Evolutionary conservation across 2,113 vertebrate species (phyloP).

Genomic region (Anser brachyrhynchus): DNA sequence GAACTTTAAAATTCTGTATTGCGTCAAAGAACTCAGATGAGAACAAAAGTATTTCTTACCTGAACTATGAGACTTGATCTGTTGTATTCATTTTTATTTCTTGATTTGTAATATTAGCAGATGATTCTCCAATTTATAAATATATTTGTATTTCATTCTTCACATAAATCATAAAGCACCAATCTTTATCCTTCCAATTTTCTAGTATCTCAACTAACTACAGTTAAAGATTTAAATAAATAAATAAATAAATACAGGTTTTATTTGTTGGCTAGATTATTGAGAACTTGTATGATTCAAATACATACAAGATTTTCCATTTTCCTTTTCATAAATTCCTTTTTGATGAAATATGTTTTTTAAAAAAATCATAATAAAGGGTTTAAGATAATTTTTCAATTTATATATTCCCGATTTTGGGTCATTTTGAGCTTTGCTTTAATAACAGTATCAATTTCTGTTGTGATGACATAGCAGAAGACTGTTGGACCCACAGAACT

Average conservation of each 20-base stretch:
- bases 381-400: background rate
- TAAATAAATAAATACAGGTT: background rate
- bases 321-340: background rate
- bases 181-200: background rate
- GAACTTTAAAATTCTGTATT: background rate
- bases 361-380: background rate
- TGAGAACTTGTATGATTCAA: background rate
- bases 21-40: background rate
- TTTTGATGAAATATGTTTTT: background rate
- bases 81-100: background rate
- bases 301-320: background rate
- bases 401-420: background rate
- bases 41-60: background rate
- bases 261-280: background rate
- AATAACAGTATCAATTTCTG: background rate
- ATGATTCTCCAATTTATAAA: background rate
- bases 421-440: background rate
- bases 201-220: background rate
- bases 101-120: background rate
- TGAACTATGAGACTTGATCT: background rate
- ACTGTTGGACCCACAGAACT: background rate
- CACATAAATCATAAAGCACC: background rate
- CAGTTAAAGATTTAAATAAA: background rate
- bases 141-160: background rate
- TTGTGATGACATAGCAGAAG: background rate